phyloP scores from a whole-genome alignment of 1,140 invertebrate species.

The Prorops nasuta region DNA sequence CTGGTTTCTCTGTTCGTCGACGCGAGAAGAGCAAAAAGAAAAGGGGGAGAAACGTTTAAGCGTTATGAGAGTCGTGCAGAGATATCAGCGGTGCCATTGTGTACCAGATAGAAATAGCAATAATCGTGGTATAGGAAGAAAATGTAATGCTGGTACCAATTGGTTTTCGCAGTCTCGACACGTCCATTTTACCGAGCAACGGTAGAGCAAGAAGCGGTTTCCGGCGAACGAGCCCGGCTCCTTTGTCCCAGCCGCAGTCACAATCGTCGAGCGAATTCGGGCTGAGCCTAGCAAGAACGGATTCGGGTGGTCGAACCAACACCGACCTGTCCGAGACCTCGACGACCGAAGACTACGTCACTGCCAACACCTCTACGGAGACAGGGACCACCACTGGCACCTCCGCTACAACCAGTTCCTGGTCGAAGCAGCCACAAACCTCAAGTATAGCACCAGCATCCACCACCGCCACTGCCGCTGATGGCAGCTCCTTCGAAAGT shows the following conservation, averaged over 20 bases:
- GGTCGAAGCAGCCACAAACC: conserved; percentile 44
- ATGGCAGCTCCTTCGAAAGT: conserved; percentile 78
- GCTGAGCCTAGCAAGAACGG: conserved; percentile 61
- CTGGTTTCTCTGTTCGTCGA: too few species aligned
- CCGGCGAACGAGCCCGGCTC: conserved; percentile 44
- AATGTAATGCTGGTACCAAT: too few species aligned
- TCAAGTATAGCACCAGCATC: conserved; percentile 52
- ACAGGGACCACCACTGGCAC: conserved; percentile 59
- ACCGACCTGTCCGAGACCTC: conserved; percentile 82
- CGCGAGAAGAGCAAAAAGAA: too few species aligned
- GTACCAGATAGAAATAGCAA: too few species aligned
- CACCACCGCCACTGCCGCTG: conserved; percentile 60
- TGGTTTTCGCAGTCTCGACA: conserved; percentile 24
- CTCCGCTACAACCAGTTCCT: conserved; percentile 49
- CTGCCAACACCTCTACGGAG: conserved; percentile 78
- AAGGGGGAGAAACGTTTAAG: too few species aligned
- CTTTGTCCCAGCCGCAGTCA: conserved; percentile 45
- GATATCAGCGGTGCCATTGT: too few species aligned
- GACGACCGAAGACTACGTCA: conserved; percentile 85
- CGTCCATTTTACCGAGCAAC: conserved; percentile 28
- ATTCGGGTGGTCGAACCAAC: conserved; percentile 72
- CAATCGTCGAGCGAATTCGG: conserved; percentile 54
- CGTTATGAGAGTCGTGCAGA: too few species aligned
- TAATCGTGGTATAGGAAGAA: too few species aligned
- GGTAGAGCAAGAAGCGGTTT: conserved; percentile 43